Percentiles rank a stretch among this genome's conserved stretches.
Evolutionary conservation across 53 echinoderm and acorn worm genomes (phyloP).

Genomic region (Holothuria scabra): DNA sequence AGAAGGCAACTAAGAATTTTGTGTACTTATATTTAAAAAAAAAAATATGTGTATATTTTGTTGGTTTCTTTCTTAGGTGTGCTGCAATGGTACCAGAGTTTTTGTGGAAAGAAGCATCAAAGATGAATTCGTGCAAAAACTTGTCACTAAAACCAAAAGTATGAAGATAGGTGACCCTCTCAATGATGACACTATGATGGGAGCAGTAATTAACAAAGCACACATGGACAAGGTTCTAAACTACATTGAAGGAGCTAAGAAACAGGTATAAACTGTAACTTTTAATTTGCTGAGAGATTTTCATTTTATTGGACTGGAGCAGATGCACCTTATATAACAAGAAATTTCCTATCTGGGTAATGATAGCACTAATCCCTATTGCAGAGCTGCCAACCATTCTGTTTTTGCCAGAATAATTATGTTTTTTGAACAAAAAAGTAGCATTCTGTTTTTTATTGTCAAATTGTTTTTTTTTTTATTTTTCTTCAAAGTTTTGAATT

Average conservation of each 20-base stretch:
- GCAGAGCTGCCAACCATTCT: too few species aligned
- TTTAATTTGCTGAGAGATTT: too few species aligned
- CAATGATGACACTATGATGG: slow-evolving; percentile 80
- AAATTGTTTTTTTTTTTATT: too few species aligned
- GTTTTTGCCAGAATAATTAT: too few species aligned
- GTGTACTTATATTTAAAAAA: background rate
- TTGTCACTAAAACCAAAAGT: slow-evolving; percentile 69
- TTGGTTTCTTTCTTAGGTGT: slow-evolving; percentile 66
- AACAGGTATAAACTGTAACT: slow-evolving; percentile 64
- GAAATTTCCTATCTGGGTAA: too few species aligned
- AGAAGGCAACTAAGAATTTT: background rate
- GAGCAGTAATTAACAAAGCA: slow-evolving; percentile 78
- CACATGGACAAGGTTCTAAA: slow-evolving; percentile 85
- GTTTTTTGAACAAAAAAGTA: too few species aligned
- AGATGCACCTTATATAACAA: too few species aligned
- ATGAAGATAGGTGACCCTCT: slow-evolving; percentile 87
- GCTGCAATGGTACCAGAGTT: slow-evolving; percentile 93
- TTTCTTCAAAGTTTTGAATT: too few species aligned
- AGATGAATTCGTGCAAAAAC: slow-evolving; percentile 76
- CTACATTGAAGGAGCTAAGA: slow-evolving; percentile 87
- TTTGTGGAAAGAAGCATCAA: slow-evolving; percentile 88
- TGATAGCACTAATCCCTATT: too few species aligned
- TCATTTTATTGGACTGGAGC: too few species aligned
- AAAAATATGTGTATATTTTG: too few species aligned
- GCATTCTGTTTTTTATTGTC: too few species aligned